A percentile compares a stretch with the other conserved stretches of the same genome.
Evolutionary conservation across 2,888 invertebrate genomes (phyloP).

Genomic region (Xanthia icteritia): DNA sequence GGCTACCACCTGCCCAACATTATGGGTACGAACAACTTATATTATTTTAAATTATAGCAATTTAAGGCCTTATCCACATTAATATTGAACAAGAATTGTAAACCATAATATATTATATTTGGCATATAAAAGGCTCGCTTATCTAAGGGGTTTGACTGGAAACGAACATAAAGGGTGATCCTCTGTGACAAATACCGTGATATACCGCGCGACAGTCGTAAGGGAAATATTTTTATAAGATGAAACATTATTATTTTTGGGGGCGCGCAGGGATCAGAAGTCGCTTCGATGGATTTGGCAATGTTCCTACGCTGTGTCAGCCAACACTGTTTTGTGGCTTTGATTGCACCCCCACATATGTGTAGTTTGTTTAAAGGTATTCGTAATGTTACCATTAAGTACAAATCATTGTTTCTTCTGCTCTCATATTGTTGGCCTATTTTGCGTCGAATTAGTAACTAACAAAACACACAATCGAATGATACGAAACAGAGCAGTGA

Average conservation of each 20-base stretch:
- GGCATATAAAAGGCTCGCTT: conserved; percentile 91
- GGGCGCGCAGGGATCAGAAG: conserved; percentile 87
- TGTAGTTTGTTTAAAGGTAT: conserved; percentile 56
- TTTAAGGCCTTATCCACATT: conserved; percentile 78
- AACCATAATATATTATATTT: conserved; percentile 91
- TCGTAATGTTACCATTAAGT: conserved; percentile 36
- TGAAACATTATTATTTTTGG: conserved; percentile 91
- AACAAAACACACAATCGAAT: conserved; percentile 76
- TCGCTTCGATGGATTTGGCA: conserved; percentile 86
- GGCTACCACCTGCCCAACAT: neutral
- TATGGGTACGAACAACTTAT: neutral
- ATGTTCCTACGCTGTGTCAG: conserved; percentile 72
- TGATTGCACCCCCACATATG: conserved; percentile 56
- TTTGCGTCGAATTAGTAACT: conserved; percentile 53
- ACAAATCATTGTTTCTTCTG: conserved; percentile 54
- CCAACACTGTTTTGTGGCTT: conserved; percentile 66
- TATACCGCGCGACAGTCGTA: conserved; percentile 90
- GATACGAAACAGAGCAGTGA: conserved; percentile 78
- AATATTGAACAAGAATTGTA: conserved; percentile 83
- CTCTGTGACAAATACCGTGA: conserved; percentile 91
- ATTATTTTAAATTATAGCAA: conserved; percentile 10
- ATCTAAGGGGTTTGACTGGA: conserved; percentile 91
- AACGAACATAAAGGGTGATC: conserved; percentile 91
- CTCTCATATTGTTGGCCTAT: conserved; percentile 54
- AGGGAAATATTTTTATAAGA: conserved; percentile 91